phyloP scores from a whole-genome alignment of 1,140 invertebrate genomes.

The Danaus melanippus region DNA sequence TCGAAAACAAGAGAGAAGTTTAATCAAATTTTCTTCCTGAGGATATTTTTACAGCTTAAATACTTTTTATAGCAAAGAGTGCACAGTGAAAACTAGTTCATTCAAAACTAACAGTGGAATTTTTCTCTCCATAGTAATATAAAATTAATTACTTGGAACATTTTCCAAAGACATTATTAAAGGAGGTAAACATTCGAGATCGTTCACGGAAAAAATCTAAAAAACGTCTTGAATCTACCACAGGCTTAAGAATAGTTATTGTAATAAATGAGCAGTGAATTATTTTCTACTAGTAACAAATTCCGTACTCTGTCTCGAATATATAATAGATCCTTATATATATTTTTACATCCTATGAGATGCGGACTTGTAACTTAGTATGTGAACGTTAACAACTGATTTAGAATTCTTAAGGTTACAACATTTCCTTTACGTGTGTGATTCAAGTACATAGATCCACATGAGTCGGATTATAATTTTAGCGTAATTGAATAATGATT shows the following conservation, averaged over 20 bases:
- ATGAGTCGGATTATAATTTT: not conserved
- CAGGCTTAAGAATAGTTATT: slow-evolving; percentile 25
- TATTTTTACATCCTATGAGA: too few relatives aligned
- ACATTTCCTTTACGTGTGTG: too few relatives aligned
- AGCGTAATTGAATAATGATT: not conserved
- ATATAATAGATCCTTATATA: too few relatives aligned
- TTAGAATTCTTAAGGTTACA: too few relatives aligned
- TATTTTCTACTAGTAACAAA: slow-evolving; percentile 26
- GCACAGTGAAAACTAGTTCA: too few relatives aligned
- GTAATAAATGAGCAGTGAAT: slow-evolving; percentile 19
- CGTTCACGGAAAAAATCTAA: slow-evolving; percentile 12
- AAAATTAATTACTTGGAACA: not conserved
- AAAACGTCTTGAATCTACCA: slow-evolving; percentile 12
- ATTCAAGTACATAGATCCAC: not conserved
- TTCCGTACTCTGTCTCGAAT: slow-evolving; percentile 15
- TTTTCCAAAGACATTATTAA: slow-evolving; percentile 7
- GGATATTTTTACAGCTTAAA: too few relatives aligned
- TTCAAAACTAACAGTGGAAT: too few relatives aligned
- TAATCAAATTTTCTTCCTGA: too few relatives aligned
- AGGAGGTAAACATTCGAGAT: slow-evolving; percentile 4
- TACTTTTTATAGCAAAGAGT: too few relatives aligned
- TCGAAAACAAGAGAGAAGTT: too few relatives aligned
- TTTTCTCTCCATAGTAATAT: not conserved
- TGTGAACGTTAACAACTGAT: too few relatives aligned
- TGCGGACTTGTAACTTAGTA: too few relatives aligned